A percentile compares a stretch with the other conserved stretches of the same genome.
phyloP scores from a whole-genome alignment of 53 echinoderm and acorn worm genomes.

The Mesocentrotus franciscanus region DNA sequence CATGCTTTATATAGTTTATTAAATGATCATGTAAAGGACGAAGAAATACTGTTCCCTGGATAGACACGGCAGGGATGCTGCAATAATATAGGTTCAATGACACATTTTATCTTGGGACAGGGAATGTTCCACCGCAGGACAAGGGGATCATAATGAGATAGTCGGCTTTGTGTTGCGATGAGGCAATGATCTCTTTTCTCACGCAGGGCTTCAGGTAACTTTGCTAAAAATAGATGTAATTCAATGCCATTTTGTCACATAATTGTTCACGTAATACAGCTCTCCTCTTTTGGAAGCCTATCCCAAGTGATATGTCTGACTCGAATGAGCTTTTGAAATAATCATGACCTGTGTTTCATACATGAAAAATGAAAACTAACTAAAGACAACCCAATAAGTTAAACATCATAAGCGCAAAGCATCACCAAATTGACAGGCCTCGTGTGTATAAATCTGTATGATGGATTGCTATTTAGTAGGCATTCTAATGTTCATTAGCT shows the following conservation, averaged over 20 bases:
- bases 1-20: slow-evolving; percentile 7
- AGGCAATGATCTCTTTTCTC: not conserved
- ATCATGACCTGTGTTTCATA: not conserved
- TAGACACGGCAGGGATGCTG: not conserved
- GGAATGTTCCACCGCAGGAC: not conserved
- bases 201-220: not conserved
- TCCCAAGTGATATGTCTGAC: not conserved
- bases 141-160: not conserved
- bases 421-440: not conserved
- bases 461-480: too few species aligned
- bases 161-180: not conserved
- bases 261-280: not conserved
- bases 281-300: not conserved
- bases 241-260: not conserved
- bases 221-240: not conserved
- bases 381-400: not conserved
- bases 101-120: not conserved
- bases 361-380: too few species aligned
- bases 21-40: not conserved
- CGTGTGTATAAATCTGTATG: not conserved
- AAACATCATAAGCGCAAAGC: not conserved
- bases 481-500: not conserved
- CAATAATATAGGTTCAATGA: not conserved
- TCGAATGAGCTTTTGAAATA: not conserved
- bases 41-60: not conserved